Evolutionary conservation across 2,888 invertebrate genomes (phyloP), one percentile per base, ranked within the genome.

Genomic region (Archips xylosteana): DNA sequence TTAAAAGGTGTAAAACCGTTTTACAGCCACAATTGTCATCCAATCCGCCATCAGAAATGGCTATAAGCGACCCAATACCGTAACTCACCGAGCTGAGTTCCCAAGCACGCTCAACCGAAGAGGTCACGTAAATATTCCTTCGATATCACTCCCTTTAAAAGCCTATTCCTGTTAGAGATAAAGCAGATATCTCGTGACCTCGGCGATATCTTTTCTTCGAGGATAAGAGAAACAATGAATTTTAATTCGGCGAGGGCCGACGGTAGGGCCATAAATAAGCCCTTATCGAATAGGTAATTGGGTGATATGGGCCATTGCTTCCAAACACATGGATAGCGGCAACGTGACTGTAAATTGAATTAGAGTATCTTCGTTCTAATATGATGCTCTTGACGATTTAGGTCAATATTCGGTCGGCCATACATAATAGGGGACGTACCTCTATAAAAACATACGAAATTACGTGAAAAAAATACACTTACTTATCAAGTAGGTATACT

Each of bases 221-320:
- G 94, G 93, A 94, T 93, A 93, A 94, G 88, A 87, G 83, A 89
- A 90, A 94, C 93, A 93, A 93, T 94, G 94, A 92, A 93, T 93
- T 94, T 93, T 92, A 94, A 94, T 92, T 92, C 88, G 82, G 85
- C 84, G 83, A 82, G 81, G 81, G 82, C 80, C 82, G 81, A 81
- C 82, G 79, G 82, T 72, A 78, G 81, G 82, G 75, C 86, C 89
- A 87, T 93, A 93, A 93, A 94, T 92, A 92, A 89, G 85, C 83
- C 86, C 91, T 94, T 94, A 94, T 94, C 94, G 88, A 86, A 89
- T 89, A 87, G 89, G 92, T 93, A 94, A 94, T 94, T 92, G 92
- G 88, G 88, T 88, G 84, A 90, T 92, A 89, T 91, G 90, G 92
- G 89, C 86, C 89, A 90, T 89, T 86, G 88, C 85, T 88, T 82